Base-by-base conservation (phyloP, 2,888 invertebrate species). In the Bhutanitis thaidina region DNA sequence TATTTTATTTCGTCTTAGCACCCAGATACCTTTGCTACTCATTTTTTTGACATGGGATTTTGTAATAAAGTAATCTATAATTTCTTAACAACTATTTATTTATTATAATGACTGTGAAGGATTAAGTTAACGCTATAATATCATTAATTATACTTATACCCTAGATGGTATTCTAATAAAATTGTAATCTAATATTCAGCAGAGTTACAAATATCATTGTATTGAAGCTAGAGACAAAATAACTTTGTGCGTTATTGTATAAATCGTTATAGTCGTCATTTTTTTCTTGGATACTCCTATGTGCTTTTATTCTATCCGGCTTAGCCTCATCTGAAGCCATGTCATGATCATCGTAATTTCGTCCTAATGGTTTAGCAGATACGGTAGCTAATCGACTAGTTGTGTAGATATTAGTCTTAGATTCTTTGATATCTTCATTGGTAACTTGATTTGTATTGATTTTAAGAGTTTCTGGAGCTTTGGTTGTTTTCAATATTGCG, bases 301-400 rank as follows among this genome's bases (percentile, higher is more conserved):
- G 78, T 4, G 82, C 67, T 58, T 78, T 81, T 1, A 76, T 66
- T 56, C 73, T 77, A 12, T 85, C 85, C n/a, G 87, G 79, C 46
- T 74, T 74, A 0, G 79, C 88, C 61, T 88, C 82, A 64, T 87
- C 88, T 0, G 87, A 80, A 0, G 88, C 81, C 88, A 87, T 88
- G 7, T 79, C 69, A 0, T 67, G 68, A 43, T 80, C 78, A 38
- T 78, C 64, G 43, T 58, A 67, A 12, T 74, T 73, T 35, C 67
- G 66, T n/a, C 77, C 69, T 16, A 71, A 53, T 0, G 87, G 85
- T 27, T 84, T 87, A 9, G 81, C 84, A 20, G 87, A 87, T 7
- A 87, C 88, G 2, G 88, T 86, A n/a, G 74, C 78, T 32, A 88
- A 57, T 16, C 78, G 74, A n/a, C 66, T 74, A 3, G 88, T 87